Base-by-base conservation (phyloP, 2,888 invertebrate species). In the Sinelater perroti region DNA sequence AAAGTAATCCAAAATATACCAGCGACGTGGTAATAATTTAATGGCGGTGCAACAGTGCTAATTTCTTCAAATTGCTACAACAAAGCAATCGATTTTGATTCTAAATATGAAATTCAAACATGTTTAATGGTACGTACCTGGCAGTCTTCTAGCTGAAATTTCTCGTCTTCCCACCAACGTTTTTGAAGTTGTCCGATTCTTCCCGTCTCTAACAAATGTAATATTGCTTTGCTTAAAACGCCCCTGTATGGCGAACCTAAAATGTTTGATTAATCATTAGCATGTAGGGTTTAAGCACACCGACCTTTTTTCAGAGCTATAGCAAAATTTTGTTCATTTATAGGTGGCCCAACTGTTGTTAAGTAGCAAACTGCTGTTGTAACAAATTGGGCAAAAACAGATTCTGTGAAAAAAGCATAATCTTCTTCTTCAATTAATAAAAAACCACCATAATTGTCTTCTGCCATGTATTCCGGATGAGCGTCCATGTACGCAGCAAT, bases 381-480 rank as follows among this genome's bases (percentile, higher is more conserved):
- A 70, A 87, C 85, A 74, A 94, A 95, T 73, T 95, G 93, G 56
- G 95, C 90, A 1, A 90, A 90, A 1, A 90, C 88, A 0, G 66
- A 74, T 58, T 70, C 77, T 74, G 70, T 75, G 67, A 71, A 75
- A 61, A 70, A 76, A n/a, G 75, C 75, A 62, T 71, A 76, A 10
- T 66, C 60, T 35, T 63, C 63, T 6, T 61, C 56, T 44, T 68
- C 65, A 2, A 72, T 72, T 21, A 66, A 62, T 33, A 59, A 13
- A 4, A 72, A 70, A 2, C 74, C 75, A 8, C 70, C 70, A 20
- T 67, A 70, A 56, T 76, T 76, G 2, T 74, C 74, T 0, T 35
- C 26, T 13, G 73, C 62, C 33, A 86, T 75, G 18, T 70, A 64
- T 7, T 65, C 67, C 20, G 66, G 67, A 55, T 75, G 64, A 10